Evolutionary conservation across 2,113 vertebrate genomes (phyloP), one percentile per base, ranked within the genome.

Genomic region (Bothrops jararaca): DNA sequence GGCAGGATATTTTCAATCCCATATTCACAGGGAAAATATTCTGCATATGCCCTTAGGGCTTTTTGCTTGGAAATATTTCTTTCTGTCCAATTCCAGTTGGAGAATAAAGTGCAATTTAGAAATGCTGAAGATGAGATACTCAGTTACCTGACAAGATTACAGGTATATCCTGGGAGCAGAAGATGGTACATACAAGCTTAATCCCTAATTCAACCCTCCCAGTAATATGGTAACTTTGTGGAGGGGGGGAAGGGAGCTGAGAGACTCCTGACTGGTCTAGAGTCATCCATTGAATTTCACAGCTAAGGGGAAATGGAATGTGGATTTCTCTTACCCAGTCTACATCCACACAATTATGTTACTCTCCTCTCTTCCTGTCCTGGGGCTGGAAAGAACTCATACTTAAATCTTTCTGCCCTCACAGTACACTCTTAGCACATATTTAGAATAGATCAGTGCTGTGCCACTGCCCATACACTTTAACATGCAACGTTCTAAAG

Each of bases 341-440:
- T 34, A 8, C 5, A 39, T 39, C n/a, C 15, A 2, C n/a, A 5
- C n/a, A 39, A n/a, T 34, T 74, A 20, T 0, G 0, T 20, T 74
- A 39, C 69, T 74, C 13, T 74, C n/a, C 15, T 34, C n/a, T 34
- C 5, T 74, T 74, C n/a, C n/a, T 74, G 13, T 39, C 2, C 5
- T 5, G 5, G n/a, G 69, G 15, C 15, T 74, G 15, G n/a, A 34
- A 74, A 34, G 15, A 34, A 34, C 12, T 69, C 13, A 6, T 69
- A 39, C 12, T 34, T 39, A 74, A 74, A 74, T 39, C 15, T 74
- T 74, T 74, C n/a, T 74, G 13, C n/a, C 64, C 64, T 74, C n/a
- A 74, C 69, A 74, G 69, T 1, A 74, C n/a, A 34, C n/a, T 18
- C n/a, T 74, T 74, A 18, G 64, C 64, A 39, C n/a, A 74, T 34